Base-by-base conservation (phyloP, 2,797 vertebrate species). In the Heteromormyrus szaboi region DNA sequence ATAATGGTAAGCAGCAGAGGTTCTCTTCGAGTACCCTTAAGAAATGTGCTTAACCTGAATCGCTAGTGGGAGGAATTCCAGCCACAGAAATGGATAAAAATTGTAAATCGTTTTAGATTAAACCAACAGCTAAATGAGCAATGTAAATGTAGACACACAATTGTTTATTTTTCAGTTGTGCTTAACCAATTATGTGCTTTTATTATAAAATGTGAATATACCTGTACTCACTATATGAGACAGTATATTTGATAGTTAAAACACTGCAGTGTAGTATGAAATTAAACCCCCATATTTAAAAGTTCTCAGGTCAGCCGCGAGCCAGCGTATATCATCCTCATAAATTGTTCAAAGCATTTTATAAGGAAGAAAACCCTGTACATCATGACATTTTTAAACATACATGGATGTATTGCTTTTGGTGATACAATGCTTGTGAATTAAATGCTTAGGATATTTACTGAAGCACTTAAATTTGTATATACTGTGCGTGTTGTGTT, bases 21-120 rank as follows among this genome's bases (percentile, higher is more conserved):
- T 6, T 41, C 76, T 22, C 41, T 46, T 81, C 37, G n/a, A 81
- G 76, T 46, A 81, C 76, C 41, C 37, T 46, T 44, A 81, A 81
- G 72, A 79, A 79, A 79, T 41, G 37, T 79, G 72, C 72, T 79
- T 79, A 79, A 79, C 72, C 72, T 79, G 72, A 79, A 79, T 44
- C 37, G 37, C 72, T 79, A 44, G 17, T 41, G 72, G 72, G 72
- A 79, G 19, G 3, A 41, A 44, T n/a, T 41, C 37, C 72, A 79
- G 72, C 72, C n/a, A 44, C 72, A 44, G 33, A 79, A 79, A n/a
- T 79, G 72, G 72, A 44, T 79, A 44, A 41, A 79, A 79, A 44
- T 79, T 79, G 72, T 76, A 76, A 41, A 41, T 76, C 5, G 37
- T 44, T 79, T 79, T 79, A n/a, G 76, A 81, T n/a, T 41, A 79